Conservation (phyloP, 2,888 invertebrate species). For the Mythimna lalbum region DNA sequence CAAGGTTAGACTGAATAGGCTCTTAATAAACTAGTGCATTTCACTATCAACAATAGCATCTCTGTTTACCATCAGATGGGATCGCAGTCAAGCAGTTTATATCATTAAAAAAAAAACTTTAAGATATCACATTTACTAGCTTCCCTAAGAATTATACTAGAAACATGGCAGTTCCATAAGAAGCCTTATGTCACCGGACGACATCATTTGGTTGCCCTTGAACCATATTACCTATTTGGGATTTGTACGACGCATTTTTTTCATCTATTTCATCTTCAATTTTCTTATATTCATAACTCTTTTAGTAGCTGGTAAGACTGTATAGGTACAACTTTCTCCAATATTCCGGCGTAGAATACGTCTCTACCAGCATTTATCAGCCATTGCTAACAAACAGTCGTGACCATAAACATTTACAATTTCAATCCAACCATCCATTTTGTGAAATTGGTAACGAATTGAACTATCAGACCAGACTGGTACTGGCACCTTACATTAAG, state of each 20-base stretch:
- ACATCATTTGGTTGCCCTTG: too few relatives aligned
- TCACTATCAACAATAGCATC: too few relatives aligned
- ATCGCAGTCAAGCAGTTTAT: too few relatives aligned
- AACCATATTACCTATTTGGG: background rate
- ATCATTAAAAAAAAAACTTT: too few relatives aligned
- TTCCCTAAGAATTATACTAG: background rate
- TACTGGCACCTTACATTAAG: conserved; percentile 35
- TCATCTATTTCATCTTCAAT: background rate
- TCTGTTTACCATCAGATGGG: too few relatives aligned
- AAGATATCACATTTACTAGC: background rate
- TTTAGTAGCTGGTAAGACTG: background rate
- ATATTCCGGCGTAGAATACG: background rate
- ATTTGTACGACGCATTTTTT: background rate
- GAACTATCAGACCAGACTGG: conserved; percentile 24
- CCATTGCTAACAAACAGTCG: conserved; percentile 14
- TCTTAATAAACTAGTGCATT: too few relatives aligned
- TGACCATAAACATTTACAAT: conserved; percentile 30
- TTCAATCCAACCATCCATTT: conserved; percentile 21
- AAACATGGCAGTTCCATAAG: background rate
- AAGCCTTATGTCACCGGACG: background rate
- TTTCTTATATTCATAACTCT: too few relatives aligned
- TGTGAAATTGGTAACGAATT: conserved; percentile 44
- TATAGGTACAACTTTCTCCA: conserved; percentile 3
- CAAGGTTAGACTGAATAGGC: too few relatives aligned
- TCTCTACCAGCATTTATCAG: background rate